Percentiles rank a stretch among this genome's conserved stretches.
These are phyloP conservation scores for Folsomia candida DNA, from an alignment of 2,888 invertebrate genomes.

Conservation along the genomic window DNA sequence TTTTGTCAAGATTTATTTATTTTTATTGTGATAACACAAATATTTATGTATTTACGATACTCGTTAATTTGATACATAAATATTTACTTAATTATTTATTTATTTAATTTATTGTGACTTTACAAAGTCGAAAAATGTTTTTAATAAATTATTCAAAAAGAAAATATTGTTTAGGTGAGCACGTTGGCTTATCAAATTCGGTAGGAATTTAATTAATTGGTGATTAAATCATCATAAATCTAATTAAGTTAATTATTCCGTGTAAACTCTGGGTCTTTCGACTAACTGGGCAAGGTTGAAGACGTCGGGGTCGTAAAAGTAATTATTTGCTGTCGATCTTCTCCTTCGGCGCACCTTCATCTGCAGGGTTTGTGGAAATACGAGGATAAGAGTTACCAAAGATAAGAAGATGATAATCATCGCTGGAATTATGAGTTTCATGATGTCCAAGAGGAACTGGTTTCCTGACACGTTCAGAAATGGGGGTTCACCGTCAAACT, in stretches of 20 bases:
- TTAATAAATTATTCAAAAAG: no score
- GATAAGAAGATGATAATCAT: constrained; percentile 46
- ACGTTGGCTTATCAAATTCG: not conserved
- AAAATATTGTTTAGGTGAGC: not conserved
- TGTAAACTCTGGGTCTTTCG: no score
- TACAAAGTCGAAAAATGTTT: no score
- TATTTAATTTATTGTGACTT: not conserved
- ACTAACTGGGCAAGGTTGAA: no score
- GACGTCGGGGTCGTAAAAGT: no score
- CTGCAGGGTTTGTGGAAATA: constrained; percentile 38
- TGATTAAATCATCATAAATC: no score
- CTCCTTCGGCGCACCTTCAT: not conserved
- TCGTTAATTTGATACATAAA: not conserved
- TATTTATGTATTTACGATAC: no score
- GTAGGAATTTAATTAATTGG: no score
- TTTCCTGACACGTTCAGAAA: constrained; percentile 49
- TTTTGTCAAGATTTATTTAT: not conserved
- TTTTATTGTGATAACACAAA: no score
- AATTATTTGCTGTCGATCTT: no score
- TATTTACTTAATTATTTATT: not conserved
- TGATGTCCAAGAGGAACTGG: constrained; percentile 44
- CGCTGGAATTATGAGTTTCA: constrained; percentile 37
- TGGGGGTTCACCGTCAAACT: constrained; percentile 13
- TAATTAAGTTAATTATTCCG: no score
- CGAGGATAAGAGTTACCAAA: constrained; percentile 37